phyloP scores from a whole-genome alignment of 2,888 invertebrate genomes.

The Erebia aethiops region DNA sequence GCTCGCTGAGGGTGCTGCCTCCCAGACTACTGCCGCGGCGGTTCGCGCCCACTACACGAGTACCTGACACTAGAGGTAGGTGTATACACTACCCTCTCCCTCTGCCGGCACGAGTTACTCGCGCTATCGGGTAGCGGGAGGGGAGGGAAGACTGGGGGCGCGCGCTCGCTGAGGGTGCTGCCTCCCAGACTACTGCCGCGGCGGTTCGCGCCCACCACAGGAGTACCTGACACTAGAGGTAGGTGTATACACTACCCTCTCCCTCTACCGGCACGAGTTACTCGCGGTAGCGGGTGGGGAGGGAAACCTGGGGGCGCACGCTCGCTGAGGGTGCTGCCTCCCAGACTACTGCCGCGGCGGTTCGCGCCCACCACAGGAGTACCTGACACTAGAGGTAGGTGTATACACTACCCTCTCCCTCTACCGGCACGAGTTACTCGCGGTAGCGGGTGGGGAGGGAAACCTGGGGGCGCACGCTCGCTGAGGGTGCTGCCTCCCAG shows the following conservation, averaged over 20 bases:
- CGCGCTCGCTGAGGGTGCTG: conserved; percentile 94
- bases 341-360: conserved; percentile 95
- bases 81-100: conserved; percentile 86
- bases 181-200: conserved; percentile 97
- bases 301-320: conserved; percentile 91
- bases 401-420: conserved; percentile 88
- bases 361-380: conserved; percentile 96
- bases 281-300: conserved; percentile 87
- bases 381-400: conserved; percentile 93
- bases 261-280: conserved; percentile 97
- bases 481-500: conserved; percentile 96
- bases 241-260: conserved; percentile 84
- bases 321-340: conserved; percentile 96
- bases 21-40: conserved; percentile 96
- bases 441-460: conserved; percentile 85
- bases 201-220: conserved; percentile 94
- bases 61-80: conserved; percentile 95
- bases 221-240: conserved; percentile 97
- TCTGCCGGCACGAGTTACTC: conserved; percentile 97
- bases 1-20: conserved; percentile 95
- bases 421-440: conserved; percentile 96
- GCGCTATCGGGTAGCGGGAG: conserved; percentile 88
- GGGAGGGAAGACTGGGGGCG: conserved; percentile 88
- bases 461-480: conserved; percentile 93
- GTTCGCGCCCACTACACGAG: conserved; percentile 95